Base-by-base conservation (phyloP, 2,797 vertebrate species). In the Gallinago nigripennis region DNA sequence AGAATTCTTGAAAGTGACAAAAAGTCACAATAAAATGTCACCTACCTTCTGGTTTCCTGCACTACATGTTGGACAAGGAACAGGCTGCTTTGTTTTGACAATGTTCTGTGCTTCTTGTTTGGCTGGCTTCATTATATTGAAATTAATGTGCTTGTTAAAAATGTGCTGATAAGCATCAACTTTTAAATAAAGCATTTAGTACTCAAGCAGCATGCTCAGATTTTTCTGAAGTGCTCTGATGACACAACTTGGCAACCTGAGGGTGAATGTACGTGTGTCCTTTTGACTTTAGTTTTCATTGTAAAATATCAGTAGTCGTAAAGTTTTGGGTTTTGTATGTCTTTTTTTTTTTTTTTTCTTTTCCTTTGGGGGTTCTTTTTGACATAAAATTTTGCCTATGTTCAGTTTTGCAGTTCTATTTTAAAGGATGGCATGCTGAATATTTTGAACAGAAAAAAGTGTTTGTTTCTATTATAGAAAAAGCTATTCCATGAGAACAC, bases 201-300 rank as follows among this genome's bases (percentile, higher is more conserved):
- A 28, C 37, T 71, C 43, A 27, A 33, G 19, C 21, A 54, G 43
- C 35, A 27, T 57, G 12, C 33, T 45, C 28, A 31, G 20, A 43
- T 68, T 80, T 80, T 83, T 76, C 37, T 83, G 16, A 71, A 71
- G 64, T 83, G 11, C 11, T 50, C 25, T 66, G 63, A 37, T 51
- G 30, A 41, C 9, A 43, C 12, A 56, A 6, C 28, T 35, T 73
- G 9, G 54, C 16, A 35, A 15, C 18, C 13, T 16, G 19, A 41
- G 17, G 24, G 21, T 70, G 35, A 51, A 45, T 9, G 11, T 60
- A 24, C 0, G 1, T 4, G 6, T 37, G 21, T 41, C 12, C 31
- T 46, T 86, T 70, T 3, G 6, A 43, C 28, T 78, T 69, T 3
- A 24, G 21, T 39, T 83, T 76, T 71, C 17, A 27, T 63, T 77